These are phyloP conservation scores for Eriosoma lanigerum DNA, from an alignment of 1,140 invertebrate genomes.

Conservation along the genomic window DNA sequence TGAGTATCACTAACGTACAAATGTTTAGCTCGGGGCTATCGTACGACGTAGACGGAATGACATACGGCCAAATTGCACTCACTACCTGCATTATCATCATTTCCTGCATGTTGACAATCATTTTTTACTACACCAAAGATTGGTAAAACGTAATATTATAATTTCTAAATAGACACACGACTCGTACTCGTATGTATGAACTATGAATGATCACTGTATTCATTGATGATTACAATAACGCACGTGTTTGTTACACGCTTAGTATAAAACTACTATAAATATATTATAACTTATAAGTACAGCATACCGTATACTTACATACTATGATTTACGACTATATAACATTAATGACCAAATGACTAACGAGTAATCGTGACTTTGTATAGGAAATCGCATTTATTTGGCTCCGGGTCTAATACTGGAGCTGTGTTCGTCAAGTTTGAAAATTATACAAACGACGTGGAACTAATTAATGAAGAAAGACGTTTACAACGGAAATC, in stretches of 20 bases:
- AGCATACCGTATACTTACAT: no score
- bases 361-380: neutral
- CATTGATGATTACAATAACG: no score
- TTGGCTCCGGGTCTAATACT: neutral
- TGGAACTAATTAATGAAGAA: constrained; percentile 16
- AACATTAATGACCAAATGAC: neutral
- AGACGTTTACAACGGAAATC: neutral
- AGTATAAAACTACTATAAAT: no score
- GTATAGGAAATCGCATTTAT: neutral
- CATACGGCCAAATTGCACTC: constrained; percentile 26
- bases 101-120: neutral
- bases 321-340: no score
- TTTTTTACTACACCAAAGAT: constrained; percentile 11
- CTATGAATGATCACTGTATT: no score
- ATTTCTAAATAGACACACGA: neutral
- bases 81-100: neutral
- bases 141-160: constrained; percentile 20
- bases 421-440: constrained; percentile 10
- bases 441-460: constrained; percentile 4
- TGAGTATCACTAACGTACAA: constrained; percentile 4
- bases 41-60: constrained; percentile 30
- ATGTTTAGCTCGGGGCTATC: constrained; percentile 4
- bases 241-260: no score
- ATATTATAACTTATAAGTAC: no score
- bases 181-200: no score